These are phyloP conservation scores for Calvadosia cruxmelitensis DNA, from an alignment of 30 jellyfish, hydroid and myxozoan genomes.

Conservation along the genomic window DNA sequence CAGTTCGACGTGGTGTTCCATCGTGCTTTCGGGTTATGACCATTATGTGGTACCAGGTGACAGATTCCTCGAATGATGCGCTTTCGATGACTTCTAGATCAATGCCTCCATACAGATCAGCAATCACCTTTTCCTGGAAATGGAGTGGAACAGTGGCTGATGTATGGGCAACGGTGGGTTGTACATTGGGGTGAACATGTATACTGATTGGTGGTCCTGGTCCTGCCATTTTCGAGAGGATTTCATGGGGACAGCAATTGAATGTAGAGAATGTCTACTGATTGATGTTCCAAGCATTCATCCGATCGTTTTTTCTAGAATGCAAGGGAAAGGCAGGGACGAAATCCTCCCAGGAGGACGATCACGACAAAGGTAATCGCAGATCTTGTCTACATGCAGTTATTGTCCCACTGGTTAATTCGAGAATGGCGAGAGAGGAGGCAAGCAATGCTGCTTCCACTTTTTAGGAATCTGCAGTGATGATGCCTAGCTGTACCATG, in stretches of 20 bases:
- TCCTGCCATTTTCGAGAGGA: slow-evolving; percentile 31
- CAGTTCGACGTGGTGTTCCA: slow-evolving; percentile 30
- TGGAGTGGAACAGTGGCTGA: slow-evolving; percentile 21
- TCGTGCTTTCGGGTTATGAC: slow-evolving; percentile 20
- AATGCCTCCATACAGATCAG: slow-evolving; percentile 13
- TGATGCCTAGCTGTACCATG: too few relatives aligned
- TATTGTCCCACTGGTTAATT: too few relatives aligned
- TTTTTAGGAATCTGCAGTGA: too few relatives aligned
- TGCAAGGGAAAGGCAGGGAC: too few relatives aligned
- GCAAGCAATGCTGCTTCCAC: too few relatives aligned
- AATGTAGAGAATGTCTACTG: slow-evolving; percentile 20
- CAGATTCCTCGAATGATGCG: slow-evolving; percentile 30
- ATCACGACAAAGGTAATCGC: too few relatives aligned
- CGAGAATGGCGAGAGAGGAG: too few relatives aligned
- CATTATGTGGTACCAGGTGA: slow-evolving; percentile 37
- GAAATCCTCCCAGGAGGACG: too few relatives aligned
- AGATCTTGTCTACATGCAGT: too few relatives aligned
- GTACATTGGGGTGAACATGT: not conserved
- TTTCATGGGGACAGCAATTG: slow-evolving; percentile 1
- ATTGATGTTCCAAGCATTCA: slow-evolving; percentile 3
- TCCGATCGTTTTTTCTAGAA: not conserved
- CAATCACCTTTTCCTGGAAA: slow-evolving; percentile 19
- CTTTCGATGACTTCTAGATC: slow-evolving; percentile 30
- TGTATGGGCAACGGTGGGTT: slow-evolving; percentile 1
- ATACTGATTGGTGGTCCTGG: slow-evolving; percentile 12